Conservation (phyloP, 2,888 invertebrate species). For the Meliscaeva auricollis region DNA sequence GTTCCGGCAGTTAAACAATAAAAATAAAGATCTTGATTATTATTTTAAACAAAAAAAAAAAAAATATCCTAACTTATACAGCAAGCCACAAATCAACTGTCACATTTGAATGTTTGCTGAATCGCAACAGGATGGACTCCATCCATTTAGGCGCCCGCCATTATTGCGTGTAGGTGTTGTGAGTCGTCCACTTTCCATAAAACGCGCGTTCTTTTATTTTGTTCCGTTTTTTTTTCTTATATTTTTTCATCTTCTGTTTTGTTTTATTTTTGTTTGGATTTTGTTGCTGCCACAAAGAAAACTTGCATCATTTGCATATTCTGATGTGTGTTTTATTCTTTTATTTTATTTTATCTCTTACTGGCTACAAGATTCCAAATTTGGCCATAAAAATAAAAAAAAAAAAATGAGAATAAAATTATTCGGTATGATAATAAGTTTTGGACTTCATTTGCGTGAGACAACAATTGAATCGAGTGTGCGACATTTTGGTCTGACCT, state of each 20-base stretch:
- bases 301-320: slow-evolving; percentile 70
- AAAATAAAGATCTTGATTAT: slow-evolving; percentile 21
- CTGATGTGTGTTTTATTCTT: slow-evolving; percentile 33
- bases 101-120: slow-evolving; percentile 60
- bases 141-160: slow-evolving; percentile 64
- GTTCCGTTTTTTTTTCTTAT: slow-evolving; percentile 33
- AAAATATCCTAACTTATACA: slow-evolving; percentile 4
- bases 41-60: neutral
- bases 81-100: slow-evolving; percentile 43
- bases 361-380: slow-evolving; percentile 54
- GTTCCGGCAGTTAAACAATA: slow-evolving; percentile 40
- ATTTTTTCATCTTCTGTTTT: slow-evolving; percentile 7
- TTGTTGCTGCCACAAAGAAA: slow-evolving; percentile 49
- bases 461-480: slow-evolving; percentile 38
- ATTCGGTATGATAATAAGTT: slow-evolving; percentile 30
- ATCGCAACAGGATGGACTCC: slow-evolving; percentile 57
- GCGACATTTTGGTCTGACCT: slow-evolving; percentile 19
- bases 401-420: slow-evolving; percentile 37
- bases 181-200: slow-evolving; percentile 52
- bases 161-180: slow-evolving; percentile 66
- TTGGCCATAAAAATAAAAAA: slow-evolving; percentile 45
- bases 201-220: slow-evolving; percentile 34
- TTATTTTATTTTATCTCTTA: neutral
- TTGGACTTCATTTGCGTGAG: slow-evolving; percentile 42
- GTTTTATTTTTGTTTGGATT: slow-evolving; percentile 26